phyloP scores from a whole-genome alignment of 2,797 vertebrate genomes.

The Loriculus beryllinus region DNA sequence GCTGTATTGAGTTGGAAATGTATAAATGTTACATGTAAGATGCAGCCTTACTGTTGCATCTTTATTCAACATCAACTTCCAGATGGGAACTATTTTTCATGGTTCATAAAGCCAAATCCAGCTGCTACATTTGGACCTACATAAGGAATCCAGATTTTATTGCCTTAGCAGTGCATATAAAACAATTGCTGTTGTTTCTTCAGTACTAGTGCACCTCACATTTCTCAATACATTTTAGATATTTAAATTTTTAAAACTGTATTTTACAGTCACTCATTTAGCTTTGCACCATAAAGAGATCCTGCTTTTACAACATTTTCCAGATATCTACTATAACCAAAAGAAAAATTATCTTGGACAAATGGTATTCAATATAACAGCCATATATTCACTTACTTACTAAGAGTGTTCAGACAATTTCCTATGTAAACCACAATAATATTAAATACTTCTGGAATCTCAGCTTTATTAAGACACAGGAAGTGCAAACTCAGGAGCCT shows the following conservation, averaged over 20 bases:
- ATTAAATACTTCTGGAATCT: constrained; percentile 77
- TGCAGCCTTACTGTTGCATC: constrained; percentile 79
- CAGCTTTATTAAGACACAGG: constrained; percentile 77
- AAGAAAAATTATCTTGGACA: constrained; percentile 66
- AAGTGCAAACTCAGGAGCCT: constrained; percentile 72
- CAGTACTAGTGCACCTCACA: constrained; percentile 67
- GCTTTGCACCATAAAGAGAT: constrained; percentile 60
- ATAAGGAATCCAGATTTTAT: constrained; percentile 83
- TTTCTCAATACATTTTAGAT: constrained; percentile 66
- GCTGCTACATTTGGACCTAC: constrained; percentile 83
- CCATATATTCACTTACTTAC: constrained; percentile 65
- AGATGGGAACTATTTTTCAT: constrained; percentile 86
- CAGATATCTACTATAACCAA: constrained; percentile 66
- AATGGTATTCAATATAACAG: constrained; percentile 57
- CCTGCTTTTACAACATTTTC: constrained; percentile 68
- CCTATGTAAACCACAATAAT: constrained; percentile 75
- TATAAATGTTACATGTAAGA: constrained; percentile 76
- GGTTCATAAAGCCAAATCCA: constrained; percentile 86
- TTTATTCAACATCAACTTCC: constrained; percentile 84
- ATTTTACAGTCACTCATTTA: constrained; percentile 70
- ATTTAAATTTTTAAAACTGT: constrained; percentile 64
- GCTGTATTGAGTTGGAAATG: constrained; percentile 56
- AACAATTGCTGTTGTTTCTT: constrained; percentile 80
- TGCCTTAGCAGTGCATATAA: constrained; percentile 76
- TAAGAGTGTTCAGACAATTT: constrained; percentile 73